Evolutionary conservation across 2,113 vertebrate species (phyloP).

Genomic region (Lophochroa leadbeateri): DNA sequence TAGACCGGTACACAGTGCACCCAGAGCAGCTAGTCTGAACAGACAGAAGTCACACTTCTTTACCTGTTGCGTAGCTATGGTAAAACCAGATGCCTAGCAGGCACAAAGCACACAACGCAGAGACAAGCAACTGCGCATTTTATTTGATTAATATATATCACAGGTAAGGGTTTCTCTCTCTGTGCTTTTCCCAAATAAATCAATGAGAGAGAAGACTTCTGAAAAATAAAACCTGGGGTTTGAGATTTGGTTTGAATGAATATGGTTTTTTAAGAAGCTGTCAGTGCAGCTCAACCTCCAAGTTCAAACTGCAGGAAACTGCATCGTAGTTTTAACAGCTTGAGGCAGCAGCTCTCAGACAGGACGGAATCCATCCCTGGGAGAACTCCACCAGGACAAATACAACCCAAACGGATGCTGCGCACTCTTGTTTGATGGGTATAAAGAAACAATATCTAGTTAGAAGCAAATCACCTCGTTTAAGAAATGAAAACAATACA

Average conservation of each 20-base stretch:
- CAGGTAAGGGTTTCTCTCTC: neutral
- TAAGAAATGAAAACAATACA: neutral
- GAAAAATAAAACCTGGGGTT: neutral
- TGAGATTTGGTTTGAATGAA: neutral
- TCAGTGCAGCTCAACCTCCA: neutral
- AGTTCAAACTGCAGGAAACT: neutral
- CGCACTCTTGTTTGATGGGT: neutral
- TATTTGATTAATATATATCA: neutral
- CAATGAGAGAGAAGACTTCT: neutral
- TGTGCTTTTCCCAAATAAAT: neutral
- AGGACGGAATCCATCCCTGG: neutral
- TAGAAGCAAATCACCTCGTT: neutral
- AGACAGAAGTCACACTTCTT: neutral
- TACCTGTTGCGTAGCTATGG: constrained; percentile 35
- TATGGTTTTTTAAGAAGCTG: neutral
- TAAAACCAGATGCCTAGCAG: neutral
- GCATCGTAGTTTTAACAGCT: neutral
- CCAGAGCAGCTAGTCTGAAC: neutral
- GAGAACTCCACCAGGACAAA: neutral
- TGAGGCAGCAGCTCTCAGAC: neutral
- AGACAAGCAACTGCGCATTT: neutral
- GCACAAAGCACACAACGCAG: neutral
- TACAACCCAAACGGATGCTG: neutral
- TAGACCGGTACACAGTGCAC: neutral
- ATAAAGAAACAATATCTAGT: neutral